These are phyloP conservation scores for Epiblema foenella DNA, from an alignment of 2,888 invertebrate genomes.

Conservation along the genomic window DNA sequence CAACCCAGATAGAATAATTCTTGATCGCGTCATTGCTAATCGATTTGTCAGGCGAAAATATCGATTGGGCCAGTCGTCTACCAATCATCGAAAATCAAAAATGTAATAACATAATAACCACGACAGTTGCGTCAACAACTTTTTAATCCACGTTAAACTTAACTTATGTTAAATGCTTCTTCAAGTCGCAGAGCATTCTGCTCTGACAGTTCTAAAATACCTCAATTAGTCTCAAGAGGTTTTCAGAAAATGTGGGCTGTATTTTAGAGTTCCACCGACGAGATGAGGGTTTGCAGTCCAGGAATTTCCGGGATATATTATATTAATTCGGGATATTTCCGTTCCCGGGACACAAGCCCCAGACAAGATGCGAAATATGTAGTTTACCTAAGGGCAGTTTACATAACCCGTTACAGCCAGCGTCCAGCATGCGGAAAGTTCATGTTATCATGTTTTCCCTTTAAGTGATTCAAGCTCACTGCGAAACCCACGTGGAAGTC, in stretches of 20 bases:
- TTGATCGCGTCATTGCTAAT: background rate
- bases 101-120: background rate
- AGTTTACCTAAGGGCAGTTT: background rate
- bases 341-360: too few relatives aligned
- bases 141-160: background rate
- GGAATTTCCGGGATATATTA: too few relatives aligned
- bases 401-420: too few relatives aligned
- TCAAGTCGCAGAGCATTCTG: background rate
- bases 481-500: too few relatives aligned
- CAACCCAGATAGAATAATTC: background rate
- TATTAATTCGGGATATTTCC: too few relatives aligned
- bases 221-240: background rate
- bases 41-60: background rate
- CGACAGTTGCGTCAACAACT: constrained; percentile 5
- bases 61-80: background rate
- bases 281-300: too few relatives aligned
- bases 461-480: too few relatives aligned
- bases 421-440: background rate
- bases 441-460: too few relatives aligned
- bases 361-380: background rate
- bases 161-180: background rate
- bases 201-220: background rate
- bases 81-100: background rate
- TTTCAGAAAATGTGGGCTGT: background rate
- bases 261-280: background rate